These are phyloP conservation scores for Hydriomena furcata DNA, from an alignment of 2,888 invertebrate species.

Conservation along the genomic window DNA sequence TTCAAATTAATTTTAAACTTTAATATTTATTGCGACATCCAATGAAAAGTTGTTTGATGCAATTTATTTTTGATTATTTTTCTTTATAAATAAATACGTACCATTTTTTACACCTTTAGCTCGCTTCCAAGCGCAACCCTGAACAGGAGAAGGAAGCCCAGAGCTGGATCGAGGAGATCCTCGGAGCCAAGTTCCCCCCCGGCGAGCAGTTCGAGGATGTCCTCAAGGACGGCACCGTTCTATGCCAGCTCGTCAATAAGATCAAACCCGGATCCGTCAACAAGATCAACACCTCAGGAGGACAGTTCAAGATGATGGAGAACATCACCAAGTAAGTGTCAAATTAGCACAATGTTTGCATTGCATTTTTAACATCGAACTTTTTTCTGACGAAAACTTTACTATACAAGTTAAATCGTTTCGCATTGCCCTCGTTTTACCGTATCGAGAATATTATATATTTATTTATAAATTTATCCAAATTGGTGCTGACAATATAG, in stretches of 20 bases:
- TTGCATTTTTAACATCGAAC: no score
- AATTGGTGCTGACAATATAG: no score
- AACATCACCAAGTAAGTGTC: conserved; percentile 95
- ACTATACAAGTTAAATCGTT: no score
- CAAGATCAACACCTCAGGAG: conserved; percentile 96
- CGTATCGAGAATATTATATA: no score
- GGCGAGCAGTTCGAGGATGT: conserved; percentile 93
- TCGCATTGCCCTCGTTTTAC: no score
- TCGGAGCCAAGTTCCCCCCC: conserved; percentile 94
- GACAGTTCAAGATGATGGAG: conserved; percentile 99
- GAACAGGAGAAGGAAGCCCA: conserved; percentile 94
- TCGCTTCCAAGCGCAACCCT: conserved; percentile 92
- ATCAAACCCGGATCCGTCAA: conserved; percentile 93
- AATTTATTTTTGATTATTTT: not conserved
- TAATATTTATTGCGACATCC: no score
- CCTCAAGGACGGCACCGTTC: conserved; percentile 94
- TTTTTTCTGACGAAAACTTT: no score
- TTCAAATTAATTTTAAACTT: not conserved
- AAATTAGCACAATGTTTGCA: not conserved
- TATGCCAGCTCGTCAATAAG: conserved; percentile 97
- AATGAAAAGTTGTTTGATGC: no score
- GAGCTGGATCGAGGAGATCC: conserved; percentile 94
- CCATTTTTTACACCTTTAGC: conserved; percentile 68
- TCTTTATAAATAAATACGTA: not conserved
- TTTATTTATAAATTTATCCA: no score